Conservation (phyloP, 2,113 vertebrate species). For the Rhipidura dahli region DNA sequence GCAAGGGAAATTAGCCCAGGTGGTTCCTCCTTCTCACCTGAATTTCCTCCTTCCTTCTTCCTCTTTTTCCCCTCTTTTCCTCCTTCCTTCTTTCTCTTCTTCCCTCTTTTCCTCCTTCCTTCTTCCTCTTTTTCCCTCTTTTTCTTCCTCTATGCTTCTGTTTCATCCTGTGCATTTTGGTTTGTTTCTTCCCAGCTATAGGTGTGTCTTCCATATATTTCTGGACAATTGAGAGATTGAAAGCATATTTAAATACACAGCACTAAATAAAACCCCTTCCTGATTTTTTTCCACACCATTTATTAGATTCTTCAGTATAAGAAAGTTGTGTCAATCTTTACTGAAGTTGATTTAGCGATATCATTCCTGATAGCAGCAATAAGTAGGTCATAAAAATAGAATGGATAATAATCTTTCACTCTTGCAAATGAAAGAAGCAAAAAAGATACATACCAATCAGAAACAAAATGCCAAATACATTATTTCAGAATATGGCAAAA, state of each 20-base stretch:
- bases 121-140: background rate
- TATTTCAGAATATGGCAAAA: background rate
- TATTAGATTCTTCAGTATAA: constrained; percentile 1
- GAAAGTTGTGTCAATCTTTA: background rate
- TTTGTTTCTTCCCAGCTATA: background rate
- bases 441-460: background rate
- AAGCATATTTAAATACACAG: background rate
- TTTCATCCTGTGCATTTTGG: background rate
- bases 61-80: no score
- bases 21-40: background rate
- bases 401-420: background rate
- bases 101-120: background rate
- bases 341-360: background rate
- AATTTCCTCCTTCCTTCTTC: background rate
- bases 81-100: no score
- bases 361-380: background rate
- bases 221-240: background rate
- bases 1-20: background rate
- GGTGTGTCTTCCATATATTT: background rate
- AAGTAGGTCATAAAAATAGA: background rate
- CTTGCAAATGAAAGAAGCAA: background rate
- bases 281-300: background rate
- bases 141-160: background rate
- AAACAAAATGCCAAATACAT: background rate
- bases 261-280: constrained; percentile 3